Evolutionary conservation across 1,140 invertebrate species (phyloP), one percentile per base, ranked within the genome.

Genomic region (Drosophila ercepeae): DNA sequence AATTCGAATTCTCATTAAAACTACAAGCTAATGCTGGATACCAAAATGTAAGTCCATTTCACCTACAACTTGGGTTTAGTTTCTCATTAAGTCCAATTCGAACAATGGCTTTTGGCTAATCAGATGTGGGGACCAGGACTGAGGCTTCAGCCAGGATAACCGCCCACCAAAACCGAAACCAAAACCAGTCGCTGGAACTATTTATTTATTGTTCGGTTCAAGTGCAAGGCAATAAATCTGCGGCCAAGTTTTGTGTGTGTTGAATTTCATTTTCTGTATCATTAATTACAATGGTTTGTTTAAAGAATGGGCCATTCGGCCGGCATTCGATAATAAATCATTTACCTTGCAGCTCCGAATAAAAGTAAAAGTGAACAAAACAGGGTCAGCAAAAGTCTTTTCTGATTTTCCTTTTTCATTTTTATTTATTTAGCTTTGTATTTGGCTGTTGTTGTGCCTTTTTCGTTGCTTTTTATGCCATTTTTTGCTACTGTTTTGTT

Each of bases 311-410:
- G 52, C 36, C 58, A 58, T 29, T 51, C 8, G 60, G 39, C 46
- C 55, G 14, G 50, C 58, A 54, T 21, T 72, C 60, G 54, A 73
- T 78, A 73, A 78, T 78, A 78, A 78, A 78, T 78, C 75, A 78
- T 78, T 78, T 57, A 78, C 75, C 75, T 78, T 52, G 64, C 64
- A 16, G 21, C 39, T n/a, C n/a, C 32, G 21, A 61, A 48, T 51
- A 53, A 71, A 52, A 70, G 57, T 42, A 63, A 77, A 64, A 78
- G 59, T 68, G 32, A 4, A 14, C 50, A 36, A 59, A 67, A 45
- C 36, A 29, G 41, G 64, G 44, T 34, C 34, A 55, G 19, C 21
- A 13, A 39, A 44, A 18, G 42, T 23, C 0, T 29, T 48, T 16
- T 0, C 3, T 27, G 34, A 18, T 64, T 48, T 29, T 29, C 39